These are phyloP conservation scores for Epinephelus malabaricus DNA, from an alignment of 2,797 vertebrate genomes.

Conservation along the genomic window DNA sequence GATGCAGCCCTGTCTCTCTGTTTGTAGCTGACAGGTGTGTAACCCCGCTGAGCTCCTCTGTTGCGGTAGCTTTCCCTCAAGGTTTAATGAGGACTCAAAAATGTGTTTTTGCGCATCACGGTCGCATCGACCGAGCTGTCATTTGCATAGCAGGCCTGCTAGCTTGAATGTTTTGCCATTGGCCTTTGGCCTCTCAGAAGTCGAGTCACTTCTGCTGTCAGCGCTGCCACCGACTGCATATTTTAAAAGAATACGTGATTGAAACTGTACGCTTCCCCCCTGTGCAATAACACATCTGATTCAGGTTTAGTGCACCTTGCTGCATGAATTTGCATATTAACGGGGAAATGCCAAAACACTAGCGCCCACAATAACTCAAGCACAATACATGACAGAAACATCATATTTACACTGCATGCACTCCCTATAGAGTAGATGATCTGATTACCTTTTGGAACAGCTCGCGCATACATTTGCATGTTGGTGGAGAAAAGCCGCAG, in stretches of 20 bases:
- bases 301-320: slow-evolving; percentile 21
- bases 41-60: background rate
- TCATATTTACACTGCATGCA: slow-evolving; percentile 13
- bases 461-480: slow-evolving; percentile 16
- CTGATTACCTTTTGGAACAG: slow-evolving; percentile 16
- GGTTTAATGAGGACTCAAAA: slow-evolving; percentile 22
- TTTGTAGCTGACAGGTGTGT: slow-evolving; percentile 10
- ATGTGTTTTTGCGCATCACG: background rate
- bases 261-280: background rate
- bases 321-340: slow-evolving; percentile 55
- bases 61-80: background rate
- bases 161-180: background rate
- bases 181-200: slow-evolving; percentile 19
- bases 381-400: slow-evolving; percentile 19
- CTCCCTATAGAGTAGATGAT: slow-evolving; percentile 16
- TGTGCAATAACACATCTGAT: slow-evolving; percentile 23
- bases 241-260: slow-evolving; percentile 9
- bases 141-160: slow-evolving; percentile 32
- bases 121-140: slow-evolving; percentile 10
- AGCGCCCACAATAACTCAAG: background rate
- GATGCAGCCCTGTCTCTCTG: background rate
- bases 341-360: slow-evolving; percentile 11
- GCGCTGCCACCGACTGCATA: background rate
- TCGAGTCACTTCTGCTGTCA: slow-evolving; percentile 6
- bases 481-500: slow-evolving; percentile 1